These are phyloP conservation scores for Euschistus heros DNA, from an alignment of 1,140 invertebrate genomes.

Conservation along the genomic window DNA sequence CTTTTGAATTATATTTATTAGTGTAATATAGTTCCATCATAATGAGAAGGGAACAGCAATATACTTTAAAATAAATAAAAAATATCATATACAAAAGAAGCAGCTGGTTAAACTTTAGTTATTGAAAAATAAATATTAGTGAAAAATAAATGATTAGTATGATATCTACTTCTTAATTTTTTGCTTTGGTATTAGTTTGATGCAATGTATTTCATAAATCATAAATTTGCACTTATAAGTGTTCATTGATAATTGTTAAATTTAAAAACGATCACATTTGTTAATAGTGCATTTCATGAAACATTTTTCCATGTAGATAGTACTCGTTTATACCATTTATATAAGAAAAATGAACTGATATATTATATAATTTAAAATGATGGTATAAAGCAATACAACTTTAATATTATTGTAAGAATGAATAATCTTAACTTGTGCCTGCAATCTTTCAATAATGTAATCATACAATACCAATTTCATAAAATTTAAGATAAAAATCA, in stretches of 20 bases:
- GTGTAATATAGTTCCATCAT: too few species aligned
- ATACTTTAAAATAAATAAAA: too few species aligned
- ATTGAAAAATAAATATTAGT: too few species aligned
- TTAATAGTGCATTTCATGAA: not conserved
- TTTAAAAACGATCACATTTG: not conserved
- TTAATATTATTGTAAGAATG: slow-evolving; percentile 1
- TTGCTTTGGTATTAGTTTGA: not conserved
- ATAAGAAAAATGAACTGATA: slow-evolving; percentile 4
- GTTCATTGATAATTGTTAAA: not conserved
- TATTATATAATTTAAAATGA: not conserved
- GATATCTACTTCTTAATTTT: not conserved
- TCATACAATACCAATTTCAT: not conserved
- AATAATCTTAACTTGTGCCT: slow-evolving; percentile 3
- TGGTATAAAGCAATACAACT: slow-evolving; percentile 4
- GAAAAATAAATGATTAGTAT: too few species aligned
- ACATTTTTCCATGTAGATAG: not conserved
- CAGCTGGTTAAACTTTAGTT: too few species aligned
- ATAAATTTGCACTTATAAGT: not conserved
- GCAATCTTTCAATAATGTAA: slow-evolving; percentile 2
- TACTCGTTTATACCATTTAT: not conserved
- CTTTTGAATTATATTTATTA: too few species aligned
- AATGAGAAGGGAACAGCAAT: too few species aligned
- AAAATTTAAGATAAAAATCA: not conserved
- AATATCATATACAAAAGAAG: too few species aligned
- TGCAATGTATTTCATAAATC: not conserved